Percentiles rank a stretch among this genome's conserved stretches.
Evolutionary conservation across 2,888 invertebrate genomes (phyloP).

Genomic region (Drosophila ustulata): DNA sequence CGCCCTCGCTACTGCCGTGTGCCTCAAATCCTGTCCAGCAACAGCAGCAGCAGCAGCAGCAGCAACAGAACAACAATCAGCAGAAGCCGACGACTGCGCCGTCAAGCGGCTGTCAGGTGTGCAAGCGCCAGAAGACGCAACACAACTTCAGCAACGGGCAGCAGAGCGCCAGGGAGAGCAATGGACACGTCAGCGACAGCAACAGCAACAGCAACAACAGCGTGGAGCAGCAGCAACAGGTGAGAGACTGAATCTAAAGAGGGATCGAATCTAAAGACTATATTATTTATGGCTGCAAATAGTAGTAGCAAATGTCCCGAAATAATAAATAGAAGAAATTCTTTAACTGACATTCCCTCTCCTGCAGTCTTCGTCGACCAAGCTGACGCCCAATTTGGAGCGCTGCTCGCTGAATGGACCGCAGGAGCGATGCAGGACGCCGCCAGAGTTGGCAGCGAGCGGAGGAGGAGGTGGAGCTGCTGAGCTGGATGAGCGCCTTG

Average conservation of each 20-base stretch:
- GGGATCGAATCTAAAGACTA: too few relatives aligned
- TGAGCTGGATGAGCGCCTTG: conserved; percentile 37
- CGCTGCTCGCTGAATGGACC: conserved; percentile 58
- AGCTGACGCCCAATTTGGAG: conserved; percentile 77
- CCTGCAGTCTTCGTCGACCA: conserved; percentile 57
- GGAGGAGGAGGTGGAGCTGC: conserved; percentile 15
- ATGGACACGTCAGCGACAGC: conserved; percentile 23
- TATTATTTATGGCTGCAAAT: too few relatives aligned
- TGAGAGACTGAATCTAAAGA: too few relatives aligned
- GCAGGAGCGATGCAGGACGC: conserved; percentile 61
- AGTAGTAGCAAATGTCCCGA: too few relatives aligned
- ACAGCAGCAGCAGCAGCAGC: conserved; percentile 1
- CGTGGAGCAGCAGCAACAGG: conserved; percentile 52
- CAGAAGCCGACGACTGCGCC: conserved; percentile 39
- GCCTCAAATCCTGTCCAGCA: conserved; percentile 1
- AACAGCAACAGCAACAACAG: conserved; percentile 45
- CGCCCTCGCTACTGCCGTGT: background rate
- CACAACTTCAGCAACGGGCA: conserved; percentile 75
- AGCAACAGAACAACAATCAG: conserved; percentile 51
- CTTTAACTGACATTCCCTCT: background rate
- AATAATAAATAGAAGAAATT: background rate
- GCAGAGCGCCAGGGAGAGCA: conserved; percentile 7
- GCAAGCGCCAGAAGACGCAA: conserved; percentile 85
- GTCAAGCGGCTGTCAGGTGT: conserved; percentile 82
- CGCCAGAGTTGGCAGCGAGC: conserved; percentile 33